Evolutionary conservation across 2,797 vertebrate species (phyloP).

Genomic region (Mormyrus hasselquistii): DNA sequence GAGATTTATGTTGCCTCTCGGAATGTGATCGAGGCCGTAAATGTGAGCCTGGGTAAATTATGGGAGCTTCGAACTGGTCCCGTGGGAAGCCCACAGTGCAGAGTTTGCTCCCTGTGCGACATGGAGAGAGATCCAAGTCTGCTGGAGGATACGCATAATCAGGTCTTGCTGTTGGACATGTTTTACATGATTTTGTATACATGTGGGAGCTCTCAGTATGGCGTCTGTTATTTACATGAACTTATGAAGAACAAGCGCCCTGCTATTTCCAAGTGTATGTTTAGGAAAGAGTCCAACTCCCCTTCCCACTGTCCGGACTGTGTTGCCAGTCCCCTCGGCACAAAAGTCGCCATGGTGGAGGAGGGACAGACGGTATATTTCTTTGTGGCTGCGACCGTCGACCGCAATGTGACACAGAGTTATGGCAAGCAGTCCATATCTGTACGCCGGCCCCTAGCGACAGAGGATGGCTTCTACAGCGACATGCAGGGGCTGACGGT

Average conservation of each 20-base stretch:
- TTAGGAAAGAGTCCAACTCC: conserved; percentile 58
- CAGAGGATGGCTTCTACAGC: conserved; percentile 71
- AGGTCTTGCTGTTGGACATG: conserved; percentile 75
- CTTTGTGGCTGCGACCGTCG: conserved; percentile 78
- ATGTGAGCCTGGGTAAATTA: conserved; percentile 53
- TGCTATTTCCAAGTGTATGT: conserved; percentile 68
- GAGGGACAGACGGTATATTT: conserved; percentile 71
- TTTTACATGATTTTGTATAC: conserved; percentile 75
- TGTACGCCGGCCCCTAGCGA: conserved; percentile 72
- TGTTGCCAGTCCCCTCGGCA: conserved; percentile 81
- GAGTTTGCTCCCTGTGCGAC: conserved; percentile 69
- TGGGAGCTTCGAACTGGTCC: conserved; percentile 73
- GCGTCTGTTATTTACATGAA: conserved; percentile 79
- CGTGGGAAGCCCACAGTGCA: conserved; percentile 62
- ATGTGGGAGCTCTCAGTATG: conserved; percentile 76
- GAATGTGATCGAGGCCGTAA: conserved; percentile 74
- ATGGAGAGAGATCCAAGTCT: conserved; percentile 26
- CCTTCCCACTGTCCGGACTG: conserved; percentile 78
- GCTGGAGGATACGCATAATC: conserved; percentile 57
- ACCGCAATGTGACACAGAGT: conserved; percentile 62
- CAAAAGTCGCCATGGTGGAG: conserved; percentile 74
- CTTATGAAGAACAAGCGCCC: conserved; percentile 53
- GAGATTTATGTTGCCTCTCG: conserved; percentile 74
- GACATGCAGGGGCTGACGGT: conserved; percentile 75
- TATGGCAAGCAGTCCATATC: conserved; percentile 83